These are phyloP conservation scores for Coptotermes formosanus DNA, from an alignment of 1,140 invertebrate species.

Conservation along the genomic window DNA sequence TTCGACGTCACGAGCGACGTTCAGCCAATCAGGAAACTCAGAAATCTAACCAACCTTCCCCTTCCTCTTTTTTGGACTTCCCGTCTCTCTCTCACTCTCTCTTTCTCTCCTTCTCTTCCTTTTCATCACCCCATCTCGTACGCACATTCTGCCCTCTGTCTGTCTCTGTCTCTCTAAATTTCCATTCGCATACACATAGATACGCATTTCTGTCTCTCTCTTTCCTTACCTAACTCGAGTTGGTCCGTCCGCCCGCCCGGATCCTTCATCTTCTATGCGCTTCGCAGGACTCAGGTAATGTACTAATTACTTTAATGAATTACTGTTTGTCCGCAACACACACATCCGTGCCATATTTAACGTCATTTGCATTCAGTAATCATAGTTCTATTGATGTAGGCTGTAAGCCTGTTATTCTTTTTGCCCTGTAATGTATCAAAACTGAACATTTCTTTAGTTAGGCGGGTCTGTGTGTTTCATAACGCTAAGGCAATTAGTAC, in stretches of 20 bases:
- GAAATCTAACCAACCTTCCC: background rate
- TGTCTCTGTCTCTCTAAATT: constrained; percentile 8
- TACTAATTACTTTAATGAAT: background rate
- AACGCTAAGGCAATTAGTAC: too few relatives aligned
- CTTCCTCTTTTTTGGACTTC: too few relatives aligned
- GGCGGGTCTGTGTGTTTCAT: too few relatives aligned
- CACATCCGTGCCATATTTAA: too few relatives aligned
- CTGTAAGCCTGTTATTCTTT: too few relatives aligned
- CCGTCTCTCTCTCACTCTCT: background rate
- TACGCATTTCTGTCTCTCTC: constrained; percentile 11
- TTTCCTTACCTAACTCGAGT: background rate
- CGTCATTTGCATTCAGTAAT: too few relatives aligned
- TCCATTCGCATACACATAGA: background rate
- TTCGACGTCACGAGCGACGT: background rate
- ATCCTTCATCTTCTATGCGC: constrained; percentile 24
- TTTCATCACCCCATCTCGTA: background rate
- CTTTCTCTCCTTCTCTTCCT: background rate
- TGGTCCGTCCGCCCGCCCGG: background rate
- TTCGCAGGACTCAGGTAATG: constrained; percentile 27
- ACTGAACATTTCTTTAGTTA: too few relatives aligned
- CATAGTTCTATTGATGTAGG: too few relatives aligned
- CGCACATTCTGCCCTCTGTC: background rate
- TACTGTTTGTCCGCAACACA: too few relatives aligned
- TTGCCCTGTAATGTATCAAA: too few relatives aligned
- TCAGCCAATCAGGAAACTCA: background rate